Base-by-base conservation (phyloP, 2,888 invertebrate genomes). In the Operophtera brumata region DNA sequence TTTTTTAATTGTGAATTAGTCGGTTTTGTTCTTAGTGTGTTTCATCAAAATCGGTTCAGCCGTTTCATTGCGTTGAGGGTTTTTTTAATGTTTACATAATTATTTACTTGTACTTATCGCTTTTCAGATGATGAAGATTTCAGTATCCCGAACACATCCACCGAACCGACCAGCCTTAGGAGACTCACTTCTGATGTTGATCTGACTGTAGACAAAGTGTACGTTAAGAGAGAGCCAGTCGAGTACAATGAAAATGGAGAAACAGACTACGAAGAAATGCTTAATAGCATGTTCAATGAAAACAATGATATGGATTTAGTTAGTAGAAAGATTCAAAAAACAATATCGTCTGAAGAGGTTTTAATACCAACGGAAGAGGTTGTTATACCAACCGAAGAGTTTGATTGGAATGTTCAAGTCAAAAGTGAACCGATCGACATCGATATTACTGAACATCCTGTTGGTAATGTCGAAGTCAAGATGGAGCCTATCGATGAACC, bases 371-470 rank as follows among this genome's bases (percentile, higher is more conserved):
- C n/a, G 12, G 11, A 14, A 9, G 41, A 46, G 13, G 25, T 34
- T 14, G 26, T 1, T n/a, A 41, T 6, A 7, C 6, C 11, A 4
- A 11, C n/a, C 12, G 11, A 14, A 9, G 41, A 46, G 13, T 34
- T 34, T 14, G 42, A 53, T 9, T 39, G 28, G 6, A 39, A 25
- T 39, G 44, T 56, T 0, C 43, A 59, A 35, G 47, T 64, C 1
- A 64, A 65, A 50, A 14, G 34, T 0, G 65, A 65, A 26, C 54
- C 56, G 0, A 9, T 41, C 1, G 60, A 67, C 34, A n/a, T 66
- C 0, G 64, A 55, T 45, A 12, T 67, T 0, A 43, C 11, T 0
- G 54, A 61, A 6, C 28, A 39, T 6, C 10, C 46, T 1, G 26
- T 45, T 2, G 47, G 57, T 0, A 32, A 8, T 3, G 36, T 48